Percentiles rank a stretch among this genome's conserved stretches.
phyloP scores from a whole-genome alignment of 2,797 vertebrate genomes.

The Bovichtus variegatus region DNA sequence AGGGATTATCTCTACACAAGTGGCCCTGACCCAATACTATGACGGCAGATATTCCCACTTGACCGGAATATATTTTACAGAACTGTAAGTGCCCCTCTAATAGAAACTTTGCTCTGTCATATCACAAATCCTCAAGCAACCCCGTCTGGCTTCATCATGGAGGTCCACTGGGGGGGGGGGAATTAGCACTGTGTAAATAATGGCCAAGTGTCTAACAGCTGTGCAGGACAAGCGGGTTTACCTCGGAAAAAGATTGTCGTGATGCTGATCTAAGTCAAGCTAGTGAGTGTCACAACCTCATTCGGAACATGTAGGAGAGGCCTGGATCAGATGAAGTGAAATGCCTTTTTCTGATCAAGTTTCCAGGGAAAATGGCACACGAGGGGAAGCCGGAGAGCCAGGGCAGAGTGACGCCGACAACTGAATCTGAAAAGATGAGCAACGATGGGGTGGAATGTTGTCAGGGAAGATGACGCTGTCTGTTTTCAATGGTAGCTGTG shows the following conservation, averaged over 20 bases:
- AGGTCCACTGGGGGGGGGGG: slow-evolving; percentile 27
- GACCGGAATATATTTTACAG: slow-evolving; percentile 36
- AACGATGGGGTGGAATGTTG: not conserved
- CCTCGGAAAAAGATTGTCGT: slow-evolving; percentile 5
- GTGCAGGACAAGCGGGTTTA: slow-evolving; percentile 4
- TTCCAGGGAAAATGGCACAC: slow-evolving; percentile 3
- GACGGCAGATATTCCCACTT: slow-evolving; percentile 16
- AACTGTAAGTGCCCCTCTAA: slow-evolving; percentile 32
- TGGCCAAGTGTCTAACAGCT: slow-evolving; percentile 30
- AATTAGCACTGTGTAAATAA: slow-evolving; percentile 47
- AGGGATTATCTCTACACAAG: slow-evolving; percentile 22
- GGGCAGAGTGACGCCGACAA: slow-evolving; percentile 15
- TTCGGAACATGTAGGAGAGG: not conserved
- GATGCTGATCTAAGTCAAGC: slow-evolving; percentile 6
- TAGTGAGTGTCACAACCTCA: not conserved
- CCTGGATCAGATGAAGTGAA: not conserved
- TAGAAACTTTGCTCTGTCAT: slow-evolving; percentile 50
- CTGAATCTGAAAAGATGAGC: slow-evolving; percentile 15
- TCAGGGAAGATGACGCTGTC: not conserved
- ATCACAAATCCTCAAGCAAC: slow-evolving; percentile 58
- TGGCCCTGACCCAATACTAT: not conserved
- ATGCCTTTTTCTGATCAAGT: not conserved
- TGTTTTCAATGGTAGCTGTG: not conserved
- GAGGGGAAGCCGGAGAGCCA: not conserved
- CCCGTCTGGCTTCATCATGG: slow-evolving; percentile 31